Evolutionary conservation across 1,140 invertebrate genomes (phyloP), one percentile per base, ranked within the genome.

Genomic region (Harlomillsia oculata): DNA sequence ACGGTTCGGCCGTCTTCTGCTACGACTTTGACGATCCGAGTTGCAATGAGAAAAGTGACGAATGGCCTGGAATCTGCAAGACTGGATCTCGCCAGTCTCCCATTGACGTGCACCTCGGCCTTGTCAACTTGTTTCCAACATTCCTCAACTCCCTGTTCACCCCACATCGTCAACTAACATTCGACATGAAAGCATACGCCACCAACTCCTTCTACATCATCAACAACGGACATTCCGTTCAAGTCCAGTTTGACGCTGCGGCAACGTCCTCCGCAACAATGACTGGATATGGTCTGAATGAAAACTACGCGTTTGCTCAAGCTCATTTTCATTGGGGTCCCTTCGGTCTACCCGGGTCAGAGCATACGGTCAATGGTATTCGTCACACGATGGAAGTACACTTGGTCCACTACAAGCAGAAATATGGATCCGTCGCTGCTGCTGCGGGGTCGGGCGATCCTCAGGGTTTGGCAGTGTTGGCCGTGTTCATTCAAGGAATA

Each of bases 281-380:
- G 34, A 34, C 52, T n/a, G 57, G 49, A 29, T 70, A 74, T 14
- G 68, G 66, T 5, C 56, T 73, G 49, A 62, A 64, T 6, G 67
- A 68, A 16, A 65, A 66, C 18, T 76, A 76, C 60, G 62, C 64
- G 6, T 68, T 76, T 23, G 45, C 66, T 1, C 74, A 76, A 59
- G 63, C 77, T 20, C 78, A 79, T 64, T 70, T 78, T 46, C 78
- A 80, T 62, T 79, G 77, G 72, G 75, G 75, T 6, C 65, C 65
- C 8, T 67, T 70, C 8, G 68, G 72, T 45, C 62, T 65, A 11
- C 40, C 60, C 4, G 78, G 78, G 8, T 77, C 75, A 5, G 78
- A 80, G 59, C 78, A 80, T 63, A 71, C 68, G 8, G 67, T 80
- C 28, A 70, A 73, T 26, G 69, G 68, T n/a, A 68, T 70, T 44